Conservation (phyloP, 2,797 vertebrate species). For the Centroberyx gerrardi region DNA sequence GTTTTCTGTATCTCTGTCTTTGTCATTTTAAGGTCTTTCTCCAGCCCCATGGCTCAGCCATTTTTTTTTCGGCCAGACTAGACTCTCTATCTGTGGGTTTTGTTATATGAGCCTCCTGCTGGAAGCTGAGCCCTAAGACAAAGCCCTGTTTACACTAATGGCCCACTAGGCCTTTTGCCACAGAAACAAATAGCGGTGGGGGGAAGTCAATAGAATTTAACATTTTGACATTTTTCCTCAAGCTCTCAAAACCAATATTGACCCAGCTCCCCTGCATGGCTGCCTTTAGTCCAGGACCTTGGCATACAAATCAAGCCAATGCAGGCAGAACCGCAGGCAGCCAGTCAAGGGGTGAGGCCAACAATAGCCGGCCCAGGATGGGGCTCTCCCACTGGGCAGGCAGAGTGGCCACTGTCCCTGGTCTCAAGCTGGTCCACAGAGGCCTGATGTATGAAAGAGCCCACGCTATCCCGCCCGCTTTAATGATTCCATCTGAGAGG, state of each 20-base stretch:
- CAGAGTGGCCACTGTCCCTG: conserved; percentile 85
- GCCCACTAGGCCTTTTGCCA: conserved; percentile 84
- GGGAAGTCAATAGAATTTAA: conserved; percentile 87
- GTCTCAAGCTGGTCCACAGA: conserved; percentile 85
- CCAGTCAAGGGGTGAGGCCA: conserved; percentile 84
- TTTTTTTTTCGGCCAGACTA: conserved; percentile 78
- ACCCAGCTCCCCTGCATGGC: conserved; percentile 85
- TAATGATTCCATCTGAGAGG: conserved; percentile 84
- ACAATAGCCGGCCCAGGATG: conserved; percentile 87
- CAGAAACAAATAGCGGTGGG: conserved; percentile 87
- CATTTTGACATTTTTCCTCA: conserved; percentile 89
- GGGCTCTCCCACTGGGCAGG: conserved; percentile 82
- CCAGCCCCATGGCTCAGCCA: conserved; percentile 72
- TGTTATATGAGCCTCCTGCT: conserved; percentile 84
- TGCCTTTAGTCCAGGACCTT: conserved; percentile 86
- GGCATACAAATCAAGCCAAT: conserved; percentile 87
- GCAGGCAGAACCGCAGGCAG: conserved; percentile 85
- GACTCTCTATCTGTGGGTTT: conserved; percentile 83
- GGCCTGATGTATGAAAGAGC: conserved; percentile 80
- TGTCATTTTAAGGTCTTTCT: conserved; percentile 77
- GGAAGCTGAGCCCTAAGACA: conserved; percentile 86
- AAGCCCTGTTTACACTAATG: conserved; percentile 91
- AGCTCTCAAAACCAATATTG: conserved; percentile 91
- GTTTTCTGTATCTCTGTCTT: conserved; percentile 74
- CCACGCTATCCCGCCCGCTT: conserved; percentile 78